phyloP scores from a whole-genome alignment of 2,888 invertebrate species.

The Catonia carolina region DNA sequence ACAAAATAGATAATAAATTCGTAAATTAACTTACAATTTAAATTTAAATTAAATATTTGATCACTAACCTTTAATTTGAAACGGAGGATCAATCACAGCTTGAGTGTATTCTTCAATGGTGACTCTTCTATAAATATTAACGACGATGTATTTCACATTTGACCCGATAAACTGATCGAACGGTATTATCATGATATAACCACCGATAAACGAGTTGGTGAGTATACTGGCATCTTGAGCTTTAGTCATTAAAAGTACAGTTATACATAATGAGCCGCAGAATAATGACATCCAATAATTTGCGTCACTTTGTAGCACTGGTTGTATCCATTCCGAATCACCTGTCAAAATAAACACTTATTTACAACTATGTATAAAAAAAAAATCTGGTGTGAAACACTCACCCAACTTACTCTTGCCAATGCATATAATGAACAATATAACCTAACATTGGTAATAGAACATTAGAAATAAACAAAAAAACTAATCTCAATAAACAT shows the following conservation, averaged over 20 bases:
- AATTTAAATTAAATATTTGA: too few species aligned
- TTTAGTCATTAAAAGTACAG: constrained; percentile 47
- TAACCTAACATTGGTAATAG: too few species aligned
- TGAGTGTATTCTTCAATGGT: constrained; percentile 51
- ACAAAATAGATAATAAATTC: too few species aligned
- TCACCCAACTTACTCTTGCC: too few species aligned
- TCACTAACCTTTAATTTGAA: constrained; percentile 55
- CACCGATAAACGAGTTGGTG: constrained; percentile 56
- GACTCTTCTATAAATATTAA: constrained; percentile 59
- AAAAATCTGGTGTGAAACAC: too few species aligned
- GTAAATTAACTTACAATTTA: too few species aligned
- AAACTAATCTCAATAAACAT: too few species aligned
- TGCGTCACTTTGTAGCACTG: constrained; percentile 47
- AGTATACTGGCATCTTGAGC: constrained; percentile 54
- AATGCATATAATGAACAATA: too few species aligned
- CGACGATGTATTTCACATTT: constrained; percentile 59
- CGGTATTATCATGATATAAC: constrained; percentile 54
- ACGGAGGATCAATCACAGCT: constrained; percentile 55
- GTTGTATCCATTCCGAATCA: constrained; percentile 44
- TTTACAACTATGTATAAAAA: too few species aligned
- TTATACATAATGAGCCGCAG: constrained; percentile 46
- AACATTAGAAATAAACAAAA: too few species aligned
- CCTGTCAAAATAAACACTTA: constrained; percentile 35
- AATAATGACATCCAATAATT: constrained; percentile 60
- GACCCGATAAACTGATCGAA: constrained; percentile 59